These are phyloP conservation scores for Macropis europaea DNA, from an alignment of 2,888 invertebrate genomes.

Conservation along the genomic window DNA sequence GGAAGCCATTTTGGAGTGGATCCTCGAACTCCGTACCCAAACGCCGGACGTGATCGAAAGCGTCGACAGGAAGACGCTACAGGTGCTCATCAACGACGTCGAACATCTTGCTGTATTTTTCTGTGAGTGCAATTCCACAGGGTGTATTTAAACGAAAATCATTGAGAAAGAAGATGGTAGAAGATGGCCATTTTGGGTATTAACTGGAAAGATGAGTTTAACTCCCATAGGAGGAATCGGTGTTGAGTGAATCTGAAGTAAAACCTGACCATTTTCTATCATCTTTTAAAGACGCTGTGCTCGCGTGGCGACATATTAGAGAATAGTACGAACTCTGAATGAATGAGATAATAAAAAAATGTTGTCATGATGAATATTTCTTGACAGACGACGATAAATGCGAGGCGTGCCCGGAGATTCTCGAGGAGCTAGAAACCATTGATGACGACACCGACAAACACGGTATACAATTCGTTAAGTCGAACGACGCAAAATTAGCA, in stretches of 20 bases:
- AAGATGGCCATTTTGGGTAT: too few species aligned
- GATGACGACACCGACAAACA: conserved; percentile 96
- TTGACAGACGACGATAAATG: conserved; percentile 90
- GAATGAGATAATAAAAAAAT: not conserved
- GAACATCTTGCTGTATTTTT: conserved; percentile 96
- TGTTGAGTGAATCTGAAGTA: too few species aligned
- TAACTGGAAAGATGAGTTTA: too few species aligned
- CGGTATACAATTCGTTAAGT: conserved; percentile 96
- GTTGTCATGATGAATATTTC: conserved; percentile 2
- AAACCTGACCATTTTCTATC: too few species aligned
- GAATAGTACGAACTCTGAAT: not conserved
- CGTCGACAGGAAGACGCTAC: conserved; percentile 93
- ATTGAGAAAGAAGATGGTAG: not conserved
- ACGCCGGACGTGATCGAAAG: conserved; percentile 94
- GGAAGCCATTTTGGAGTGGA: conserved; percentile 94
- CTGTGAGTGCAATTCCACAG: conserved; percentile 83
- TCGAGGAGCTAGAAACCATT: conserved; percentile 94
- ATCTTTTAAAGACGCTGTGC: too few species aligned
- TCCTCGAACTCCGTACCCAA: conserved; percentile 91
- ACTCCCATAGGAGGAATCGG: too few species aligned
- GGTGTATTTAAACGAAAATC: not conserved
- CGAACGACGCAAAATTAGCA: conserved; percentile 93
- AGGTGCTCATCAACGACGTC: conserved; percentile 93
- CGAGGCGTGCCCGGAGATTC: conserved; percentile 90
- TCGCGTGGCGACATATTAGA: too few species aligned